phyloP scores from a whole-genome alignment of 2,888 invertebrate species.

The Eupithecia inturbata region DNA sequence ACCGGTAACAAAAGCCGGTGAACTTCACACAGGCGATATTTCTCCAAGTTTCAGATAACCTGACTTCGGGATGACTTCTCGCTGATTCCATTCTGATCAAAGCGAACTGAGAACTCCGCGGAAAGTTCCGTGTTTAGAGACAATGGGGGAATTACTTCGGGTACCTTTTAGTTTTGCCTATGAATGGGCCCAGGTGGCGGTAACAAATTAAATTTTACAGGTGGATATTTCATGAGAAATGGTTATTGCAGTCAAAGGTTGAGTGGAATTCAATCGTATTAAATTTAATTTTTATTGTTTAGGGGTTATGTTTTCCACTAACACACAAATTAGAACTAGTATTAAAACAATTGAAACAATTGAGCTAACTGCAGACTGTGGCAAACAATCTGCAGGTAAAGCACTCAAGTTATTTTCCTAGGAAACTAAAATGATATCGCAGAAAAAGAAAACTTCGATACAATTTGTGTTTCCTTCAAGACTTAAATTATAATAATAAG shows the following conservation, averaged over 20 bases:
- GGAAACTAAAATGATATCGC: too few relatives aligned
- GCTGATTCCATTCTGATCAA: conserved; percentile 38
- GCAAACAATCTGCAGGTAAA: too few relatives aligned
- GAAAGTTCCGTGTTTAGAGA: conserved; percentile 18
- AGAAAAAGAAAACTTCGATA: too few relatives aligned
- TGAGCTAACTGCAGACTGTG: too few relatives aligned
- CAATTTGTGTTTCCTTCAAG: too few relatives aligned
- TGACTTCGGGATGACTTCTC: conserved; percentile 41
- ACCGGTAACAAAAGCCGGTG: conserved; percentile 60
- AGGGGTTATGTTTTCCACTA: not conserved
- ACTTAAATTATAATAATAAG: too few relatives aligned
- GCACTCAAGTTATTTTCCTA: not conserved
- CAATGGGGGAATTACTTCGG: conserved; percentile 16
- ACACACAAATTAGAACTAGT: too few relatives aligned
- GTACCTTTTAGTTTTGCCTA: conserved; percentile 14
- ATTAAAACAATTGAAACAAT: too few relatives aligned
- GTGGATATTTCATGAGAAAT: conserved; percentile 6
- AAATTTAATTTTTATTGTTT: too few relatives aligned
- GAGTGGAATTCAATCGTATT: not conserved
- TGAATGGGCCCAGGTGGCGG: conserved; percentile 3
- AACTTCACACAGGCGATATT: conserved; percentile 65
- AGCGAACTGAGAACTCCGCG: conserved; percentile 22
- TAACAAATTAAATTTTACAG: conserved; percentile 2
- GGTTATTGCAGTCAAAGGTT: conserved; percentile 11
- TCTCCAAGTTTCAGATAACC: conserved; percentile 70